Evolutionary conservation across 2,888 invertebrate species (phyloP), one percentile per base, ranked within the genome.

Genomic region (Uropetala carovei): DNA sequence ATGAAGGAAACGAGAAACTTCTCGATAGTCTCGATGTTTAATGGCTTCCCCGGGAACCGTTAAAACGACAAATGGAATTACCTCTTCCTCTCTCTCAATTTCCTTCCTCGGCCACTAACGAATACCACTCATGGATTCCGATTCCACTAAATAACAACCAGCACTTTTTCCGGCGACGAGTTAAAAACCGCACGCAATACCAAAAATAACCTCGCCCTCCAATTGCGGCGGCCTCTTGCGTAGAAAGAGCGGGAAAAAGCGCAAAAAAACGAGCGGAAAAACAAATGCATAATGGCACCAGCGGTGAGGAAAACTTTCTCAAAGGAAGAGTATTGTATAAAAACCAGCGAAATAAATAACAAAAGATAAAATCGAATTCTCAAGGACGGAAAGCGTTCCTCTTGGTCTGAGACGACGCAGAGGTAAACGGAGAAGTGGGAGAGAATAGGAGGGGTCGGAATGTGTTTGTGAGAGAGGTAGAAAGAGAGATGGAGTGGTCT

Each of bases 361-460:
- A 60, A 56, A 43, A 89, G 89, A 43, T 89, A 89, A 89, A 89
- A 89, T 89, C 89, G 89, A 89, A 68, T 64, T 64, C n/a, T n/a
- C 59, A 64, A 64, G 89, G 60, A 86, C 60, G 86, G 86, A 59
- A 86, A 60, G 30, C 27, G 60, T 30, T 30, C 60, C 43, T 16
- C 60, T 59, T 5, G 56, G 16, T 64, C 64, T 43, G 43, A 43
- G 64, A 16, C 18, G 64, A 64, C 16, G 82, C 11, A 18, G 43
- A 16, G 57, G 43, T 27, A 13, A 27, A n/a, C 0, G 83, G n/a
- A 18, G 5, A 10, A 57, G 27, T 14, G 30, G 22, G 22, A n/a
- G 81, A 10, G 27, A 18, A 30, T 10, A 43, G 83, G 18, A 57
- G 18, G 83, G 14, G 18, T 27, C 18, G 43, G n/a, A 16, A 30